These are phyloP conservation scores for Puntigrus tetrazona DNA, from an alignment of 2,113 vertebrate genomes.

Conservation along the genomic window DNA sequence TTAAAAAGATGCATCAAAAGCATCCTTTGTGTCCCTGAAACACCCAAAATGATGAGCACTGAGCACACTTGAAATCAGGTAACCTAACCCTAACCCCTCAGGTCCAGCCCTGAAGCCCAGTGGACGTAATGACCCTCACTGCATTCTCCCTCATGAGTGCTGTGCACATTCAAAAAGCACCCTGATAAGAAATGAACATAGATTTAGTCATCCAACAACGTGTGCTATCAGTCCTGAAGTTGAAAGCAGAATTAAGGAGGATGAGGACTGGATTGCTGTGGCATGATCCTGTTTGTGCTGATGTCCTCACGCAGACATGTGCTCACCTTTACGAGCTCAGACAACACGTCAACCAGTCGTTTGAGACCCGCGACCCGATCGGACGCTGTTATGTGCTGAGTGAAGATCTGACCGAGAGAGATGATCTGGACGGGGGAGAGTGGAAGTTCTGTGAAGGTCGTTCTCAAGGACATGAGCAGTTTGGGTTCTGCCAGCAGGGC, in stretches of 20 bases:
- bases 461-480: conserved; percentile 89
- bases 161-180: background rate
- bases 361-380: conserved; percentile 89
- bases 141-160: background rate
- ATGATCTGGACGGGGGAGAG: conserved; percentile 90
- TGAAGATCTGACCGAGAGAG: conserved; percentile 82
- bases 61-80: too few relatives aligned
- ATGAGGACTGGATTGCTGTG: background rate
- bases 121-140: background rate
- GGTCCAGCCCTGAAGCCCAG: background rate
- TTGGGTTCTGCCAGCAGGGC: conserved; percentile 96
- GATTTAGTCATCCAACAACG: background rate
- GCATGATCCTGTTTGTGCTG: background rate
- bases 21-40: background rate
- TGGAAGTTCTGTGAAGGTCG: conserved; percentile 97
- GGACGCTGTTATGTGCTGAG: conserved; percentile 94
- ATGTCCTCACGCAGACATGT: conserved; percentile 84
- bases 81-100: too few relatives aligned
- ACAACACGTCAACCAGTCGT: conserved; percentile 81
- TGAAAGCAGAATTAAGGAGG: background rate
- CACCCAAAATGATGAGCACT: background rate
- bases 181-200: background rate
- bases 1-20: background rate
- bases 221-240: background rate
- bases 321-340: conserved; percentile 91